Base-by-base conservation (phyloP, 2,888 invertebrate species). In the Kuschelorhynchus macadamiae region DNA sequence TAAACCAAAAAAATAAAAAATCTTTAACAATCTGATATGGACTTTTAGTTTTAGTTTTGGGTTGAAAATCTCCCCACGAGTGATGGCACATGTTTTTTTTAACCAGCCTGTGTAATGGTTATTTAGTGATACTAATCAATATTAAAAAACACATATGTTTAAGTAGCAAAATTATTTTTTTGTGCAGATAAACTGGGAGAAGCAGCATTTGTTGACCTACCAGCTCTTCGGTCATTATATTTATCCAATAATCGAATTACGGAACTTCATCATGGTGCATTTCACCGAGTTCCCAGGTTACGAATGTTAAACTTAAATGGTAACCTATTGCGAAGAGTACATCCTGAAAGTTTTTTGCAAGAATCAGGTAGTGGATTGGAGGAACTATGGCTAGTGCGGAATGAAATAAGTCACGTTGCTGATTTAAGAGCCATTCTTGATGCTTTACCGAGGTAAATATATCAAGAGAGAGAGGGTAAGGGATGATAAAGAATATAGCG, bases 321-420 rank as follows among this genome's bases (percentile, higher is more conserved):
- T 74, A 95, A 95, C 80, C 86, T 87, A 57, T 88, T 95, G 46
- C 87, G 89, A 55, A 88, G 91, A 75, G 89, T 95, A 53, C 94
- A 94, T 75, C 92, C 93, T 0, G 92, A 94, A 81, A 92, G 94
- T 61, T 92, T 95, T 82, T 82, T 92, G 12, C 92, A 91, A 77
- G 88, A 90, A 67, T 90, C 90, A 0, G 89, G 90, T 2, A 91
- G 89, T 76, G 90, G 90, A 1, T 86, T 95, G 21, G 93, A 95
- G 80, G 93, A 93, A 78, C 82, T 95, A 4, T 90, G 89, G 82
- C 85, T 95, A 30, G 89, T 91, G 56, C 88, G 91, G 71, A 94
- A 95, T 79, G 88, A 92, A 79, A 89, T 95, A 16, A 89, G 88
- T 74, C 90, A 92, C 74, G 89, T 93, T 55, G 88, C 89, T 11